Conservation (phyloP, 2,797 vertebrate species). For the Borostomias antarcticus region DNA sequence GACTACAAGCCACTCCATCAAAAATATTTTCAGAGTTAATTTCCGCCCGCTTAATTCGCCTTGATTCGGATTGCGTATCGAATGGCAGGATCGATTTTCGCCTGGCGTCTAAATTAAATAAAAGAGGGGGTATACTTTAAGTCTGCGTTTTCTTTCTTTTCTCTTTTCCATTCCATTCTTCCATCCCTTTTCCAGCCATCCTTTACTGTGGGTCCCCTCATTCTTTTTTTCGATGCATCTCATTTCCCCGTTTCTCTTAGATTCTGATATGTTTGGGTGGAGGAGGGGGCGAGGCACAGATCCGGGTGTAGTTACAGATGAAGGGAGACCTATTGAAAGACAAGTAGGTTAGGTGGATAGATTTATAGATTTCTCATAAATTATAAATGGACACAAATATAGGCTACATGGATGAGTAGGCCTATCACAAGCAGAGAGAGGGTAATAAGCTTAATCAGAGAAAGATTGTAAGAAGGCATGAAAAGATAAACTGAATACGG, state of each 20-base stretch:
- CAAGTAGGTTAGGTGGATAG: constrained; percentile 52
- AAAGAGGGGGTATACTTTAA: constrained; percentile 85
- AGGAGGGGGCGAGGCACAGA: constrained; percentile 46
- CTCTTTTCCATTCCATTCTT: constrained; percentile 67
- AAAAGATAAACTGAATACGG: constrained; percentile 13
- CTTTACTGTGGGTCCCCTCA: constrained; percentile 70
- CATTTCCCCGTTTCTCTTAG: constrained; percentile 71
- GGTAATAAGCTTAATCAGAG: constrained; percentile 9
- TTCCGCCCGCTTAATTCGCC: constrained; percentile 94
- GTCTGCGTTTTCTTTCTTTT: constrained; percentile 84
- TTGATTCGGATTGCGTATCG: constrained; percentile 95
- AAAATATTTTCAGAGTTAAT: constrained; percentile 98
- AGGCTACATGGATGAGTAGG: constrained; percentile 19
- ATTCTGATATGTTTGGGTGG: constrained; percentile 75
- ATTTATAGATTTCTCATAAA: constrained; percentile 71
- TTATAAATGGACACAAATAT: constrained; percentile 54
- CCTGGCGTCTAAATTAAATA: constrained; percentile 95
- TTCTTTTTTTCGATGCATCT: constrained; percentile 78
- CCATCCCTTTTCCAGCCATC: constrained; percentile 75
- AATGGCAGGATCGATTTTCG: constrained; percentile 95
- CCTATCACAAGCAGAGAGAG: neutral
- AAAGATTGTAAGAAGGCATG: constrained; percentile 20
- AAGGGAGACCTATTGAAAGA: constrained; percentile 64
- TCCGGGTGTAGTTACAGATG: constrained; percentile 70
- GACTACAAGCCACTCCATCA: constrained; percentile 95